Conservation (phyloP, 2,113 vertebrate genomes). For the Rynchops niger region DNA sequence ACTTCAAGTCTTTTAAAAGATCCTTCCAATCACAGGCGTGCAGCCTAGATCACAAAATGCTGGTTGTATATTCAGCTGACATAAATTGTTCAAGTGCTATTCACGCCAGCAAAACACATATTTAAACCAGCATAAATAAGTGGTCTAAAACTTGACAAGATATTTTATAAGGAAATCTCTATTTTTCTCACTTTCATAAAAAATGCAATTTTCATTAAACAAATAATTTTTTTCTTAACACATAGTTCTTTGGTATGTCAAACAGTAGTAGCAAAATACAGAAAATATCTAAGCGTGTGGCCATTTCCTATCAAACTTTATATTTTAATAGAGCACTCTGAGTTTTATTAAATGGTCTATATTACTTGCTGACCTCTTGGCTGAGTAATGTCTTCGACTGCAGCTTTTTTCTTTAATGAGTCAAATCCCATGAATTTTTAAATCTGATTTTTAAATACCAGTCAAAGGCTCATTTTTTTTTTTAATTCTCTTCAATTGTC, state of each 20-base stretch:
- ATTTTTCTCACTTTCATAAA: not conserved
- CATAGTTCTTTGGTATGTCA: not conserved
- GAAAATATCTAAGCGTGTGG: fast-evolving
- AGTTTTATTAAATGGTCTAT: not conserved
- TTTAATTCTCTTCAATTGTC: not conserved
- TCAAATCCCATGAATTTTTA: not conserved
- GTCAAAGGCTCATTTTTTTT: not conserved
- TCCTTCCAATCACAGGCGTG: not conserved
- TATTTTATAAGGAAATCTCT: not conserved
- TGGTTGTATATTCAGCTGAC: not conserved
- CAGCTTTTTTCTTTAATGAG: not conserved
- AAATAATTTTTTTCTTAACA: not conserved
- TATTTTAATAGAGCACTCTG: not conserved
- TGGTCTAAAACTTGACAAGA: not conserved
- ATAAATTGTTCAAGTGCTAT: not conserved
- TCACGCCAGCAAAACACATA: not conserved
- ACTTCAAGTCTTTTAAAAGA: not conserved
- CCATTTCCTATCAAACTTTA: not conserved
- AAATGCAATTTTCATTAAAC: not conserved
- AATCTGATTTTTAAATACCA: not conserved
- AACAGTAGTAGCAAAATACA: not conserved
- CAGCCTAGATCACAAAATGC: not conserved
- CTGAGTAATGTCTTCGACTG: not conserved
- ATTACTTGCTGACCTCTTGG: not conserved
- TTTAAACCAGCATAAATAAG: not conserved